Conservation (phyloP, 2,797 vertebrate species). For the Anabacerthia variegaticeps region DNA sequence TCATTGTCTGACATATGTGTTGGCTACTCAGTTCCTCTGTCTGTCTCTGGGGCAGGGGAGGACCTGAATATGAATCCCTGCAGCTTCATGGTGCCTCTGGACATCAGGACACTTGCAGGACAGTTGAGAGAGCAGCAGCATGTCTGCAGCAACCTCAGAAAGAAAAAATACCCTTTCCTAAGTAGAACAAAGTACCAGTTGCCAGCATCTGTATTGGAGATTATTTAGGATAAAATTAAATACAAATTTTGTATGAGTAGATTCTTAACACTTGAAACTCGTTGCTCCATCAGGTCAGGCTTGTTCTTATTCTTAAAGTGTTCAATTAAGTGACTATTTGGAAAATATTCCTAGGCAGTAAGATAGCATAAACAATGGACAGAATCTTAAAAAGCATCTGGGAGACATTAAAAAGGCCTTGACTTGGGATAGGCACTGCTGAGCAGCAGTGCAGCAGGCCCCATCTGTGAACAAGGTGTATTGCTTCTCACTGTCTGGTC, state of each 20-base stretch:
- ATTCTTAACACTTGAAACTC: background rate
- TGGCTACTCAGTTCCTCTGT: background rate
- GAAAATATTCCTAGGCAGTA: background rate
- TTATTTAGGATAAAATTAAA: background rate
- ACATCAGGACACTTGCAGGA: background rate
- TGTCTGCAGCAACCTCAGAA: background rate
- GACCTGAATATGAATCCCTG: background rate
- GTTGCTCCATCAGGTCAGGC: background rate
- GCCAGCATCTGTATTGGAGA: background rate
- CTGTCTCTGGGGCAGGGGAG: background rate
- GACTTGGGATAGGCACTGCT: background rate
- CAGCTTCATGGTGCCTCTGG: background rate
- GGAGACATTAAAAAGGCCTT: background rate
- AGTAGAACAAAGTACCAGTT: background rate
- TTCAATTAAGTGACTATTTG: background rate
- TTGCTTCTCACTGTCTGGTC: background rate
- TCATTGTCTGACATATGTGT: background rate
- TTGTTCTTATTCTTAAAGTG: background rate
- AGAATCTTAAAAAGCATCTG: background rate
- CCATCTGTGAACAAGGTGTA: background rate
- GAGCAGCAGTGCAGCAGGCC: background rate
- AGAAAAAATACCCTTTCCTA: background rate
- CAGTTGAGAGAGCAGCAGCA: background rate
- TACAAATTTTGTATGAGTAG: background rate
- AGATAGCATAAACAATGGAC: background rate